Conservation (phyloP, 2,113 vertebrate species). For the Crotalus horridus region DNA sequence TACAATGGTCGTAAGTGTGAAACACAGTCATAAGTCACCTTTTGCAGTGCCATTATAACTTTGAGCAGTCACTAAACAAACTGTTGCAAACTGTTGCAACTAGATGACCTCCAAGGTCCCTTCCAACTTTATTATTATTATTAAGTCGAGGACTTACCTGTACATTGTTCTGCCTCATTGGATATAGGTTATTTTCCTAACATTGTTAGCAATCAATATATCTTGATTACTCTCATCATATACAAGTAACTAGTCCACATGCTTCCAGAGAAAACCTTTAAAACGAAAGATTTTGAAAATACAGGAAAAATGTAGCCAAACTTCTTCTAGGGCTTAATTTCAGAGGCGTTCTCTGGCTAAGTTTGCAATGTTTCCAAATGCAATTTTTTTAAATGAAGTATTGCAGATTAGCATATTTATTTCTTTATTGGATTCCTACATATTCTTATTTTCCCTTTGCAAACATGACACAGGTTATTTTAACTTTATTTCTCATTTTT, state of each 20-base stretch:
- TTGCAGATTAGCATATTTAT: background rate
- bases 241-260: background rate
- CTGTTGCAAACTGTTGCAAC: background rate
- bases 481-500: background rate
- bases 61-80: background rate
- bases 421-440: background rate
- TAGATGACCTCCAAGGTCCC: too few species aligned
- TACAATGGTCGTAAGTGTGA: background rate
- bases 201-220: background rate
- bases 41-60: background rate
- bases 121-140: too few species aligned
- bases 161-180: background rate
- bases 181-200: background rate
- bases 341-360: background rate
- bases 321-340: too few species aligned
- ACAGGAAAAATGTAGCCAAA: background rate
- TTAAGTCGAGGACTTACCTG: background rate
- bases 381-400: background rate
- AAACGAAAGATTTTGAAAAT: background rate
- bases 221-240: background rate
- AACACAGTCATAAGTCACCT: background rate
- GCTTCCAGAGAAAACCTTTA: background rate
- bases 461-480: background rate
- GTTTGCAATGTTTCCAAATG: background rate
- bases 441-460: background rate